Evolutionary conservation across 92 coral and sea anemone species (phyloP).

Genomic region (Palythoa heliodiscus): DNA sequence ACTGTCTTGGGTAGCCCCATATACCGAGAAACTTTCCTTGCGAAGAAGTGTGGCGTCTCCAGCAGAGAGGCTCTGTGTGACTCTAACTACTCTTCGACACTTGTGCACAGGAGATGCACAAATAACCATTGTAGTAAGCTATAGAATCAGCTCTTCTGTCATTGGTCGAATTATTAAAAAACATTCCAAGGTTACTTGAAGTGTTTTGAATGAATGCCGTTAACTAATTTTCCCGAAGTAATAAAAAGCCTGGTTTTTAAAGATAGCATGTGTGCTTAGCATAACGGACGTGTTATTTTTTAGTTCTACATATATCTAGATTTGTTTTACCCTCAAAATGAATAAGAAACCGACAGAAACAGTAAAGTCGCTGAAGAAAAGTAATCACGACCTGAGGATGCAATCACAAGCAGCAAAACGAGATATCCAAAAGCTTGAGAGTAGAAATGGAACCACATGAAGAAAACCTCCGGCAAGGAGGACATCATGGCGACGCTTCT

Average conservation of each 20-base stretch:
- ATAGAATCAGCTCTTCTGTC: constrained; percentile 37
- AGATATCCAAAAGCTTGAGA: neutral
- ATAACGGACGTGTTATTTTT: neutral
- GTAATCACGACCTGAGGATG: neutral
- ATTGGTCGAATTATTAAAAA: constrained; percentile 18
- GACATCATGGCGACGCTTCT: no score
- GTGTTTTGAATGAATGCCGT: constrained; percentile 19
- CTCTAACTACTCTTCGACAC: constrained; percentile 41
- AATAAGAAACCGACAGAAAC: neutral
- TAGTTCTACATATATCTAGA: neutral
- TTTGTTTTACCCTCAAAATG: neutral
- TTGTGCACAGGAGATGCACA: constrained; percentile 40
- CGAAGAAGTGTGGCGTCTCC: constrained; percentile 30
- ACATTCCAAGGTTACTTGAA: constrained; percentile 37
- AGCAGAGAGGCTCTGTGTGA: constrained; percentile 48
- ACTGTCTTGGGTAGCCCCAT: constrained; percentile 52
- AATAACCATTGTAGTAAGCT: constrained; percentile 31
- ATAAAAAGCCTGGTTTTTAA: no score
- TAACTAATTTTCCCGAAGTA: no score
- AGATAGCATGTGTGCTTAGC: neutral
- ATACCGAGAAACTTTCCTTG: constrained; percentile 19
- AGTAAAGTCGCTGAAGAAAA: neutral
- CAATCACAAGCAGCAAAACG: neutral
- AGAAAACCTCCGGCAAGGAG: neutral
- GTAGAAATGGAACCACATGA: neutral